Evolutionary conservation across 2,113 vertebrate species (phyloP).

Genomic region (Pterophyllum scalare): DNA sequence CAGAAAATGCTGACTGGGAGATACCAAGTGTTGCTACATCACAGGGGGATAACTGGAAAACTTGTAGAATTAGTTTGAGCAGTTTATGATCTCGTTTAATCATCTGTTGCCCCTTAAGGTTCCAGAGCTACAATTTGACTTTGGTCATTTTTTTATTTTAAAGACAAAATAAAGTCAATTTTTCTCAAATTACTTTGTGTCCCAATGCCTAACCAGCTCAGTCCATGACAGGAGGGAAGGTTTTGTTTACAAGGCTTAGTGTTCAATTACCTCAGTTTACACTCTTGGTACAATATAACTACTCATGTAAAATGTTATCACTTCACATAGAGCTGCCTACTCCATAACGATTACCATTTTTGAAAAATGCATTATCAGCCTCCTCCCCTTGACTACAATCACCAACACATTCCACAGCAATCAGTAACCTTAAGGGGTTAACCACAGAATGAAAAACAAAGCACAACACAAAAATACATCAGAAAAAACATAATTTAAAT

Average conservation of each 20-base stretch:
- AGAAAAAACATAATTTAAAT: constrained; percentile 36
- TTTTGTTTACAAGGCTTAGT: constrained; percentile 21
- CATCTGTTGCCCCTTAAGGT: background rate
- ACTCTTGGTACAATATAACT: constrained; percentile 9
- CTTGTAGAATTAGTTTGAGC: background rate
- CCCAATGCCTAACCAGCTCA: background rate
- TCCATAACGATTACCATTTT: background rate
- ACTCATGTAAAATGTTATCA: constrained; percentile 33
- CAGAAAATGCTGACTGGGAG: background rate
- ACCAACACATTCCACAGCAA: constrained; percentile 59
- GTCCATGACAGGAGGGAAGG: fast-evolving
- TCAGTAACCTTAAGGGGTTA: background rate
- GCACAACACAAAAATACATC: constrained; percentile 7
- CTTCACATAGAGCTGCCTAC: constrained; percentile 36
- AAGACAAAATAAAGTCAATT: background rate
- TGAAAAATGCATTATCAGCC: background rate
- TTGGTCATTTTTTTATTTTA: background rate
- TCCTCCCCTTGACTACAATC: constrained; percentile 15
- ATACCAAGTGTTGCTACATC: fast-evolving
- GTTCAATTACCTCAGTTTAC: constrained; percentile 40
- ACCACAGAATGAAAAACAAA: background rate
- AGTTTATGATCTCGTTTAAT: background rate
- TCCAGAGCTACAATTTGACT: background rate
- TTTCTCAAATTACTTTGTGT: background rate
- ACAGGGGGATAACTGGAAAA: fast-evolving